These are phyloP conservation scores for Formica selysi DNA, from an alignment of 1,140 invertebrate species.

Conservation along the genomic window DNA sequence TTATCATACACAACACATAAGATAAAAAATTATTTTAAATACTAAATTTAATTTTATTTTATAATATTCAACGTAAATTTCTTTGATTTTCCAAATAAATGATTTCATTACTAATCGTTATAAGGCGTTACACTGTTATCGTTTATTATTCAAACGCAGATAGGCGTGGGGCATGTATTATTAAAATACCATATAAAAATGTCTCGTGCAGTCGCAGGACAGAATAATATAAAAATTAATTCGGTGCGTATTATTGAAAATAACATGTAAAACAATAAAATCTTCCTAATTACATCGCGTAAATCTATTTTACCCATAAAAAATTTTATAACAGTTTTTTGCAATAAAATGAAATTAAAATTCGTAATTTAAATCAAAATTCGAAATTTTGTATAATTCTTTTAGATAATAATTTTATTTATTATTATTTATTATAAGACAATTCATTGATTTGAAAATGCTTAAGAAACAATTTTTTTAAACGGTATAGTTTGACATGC, in stretches of 20 bases:
- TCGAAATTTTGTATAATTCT: background rate
- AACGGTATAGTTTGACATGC: background rate
- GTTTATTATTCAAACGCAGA: slow-evolving; percentile 59
- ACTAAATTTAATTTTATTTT: slow-evolving; percentile 43
- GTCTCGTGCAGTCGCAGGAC: slow-evolving; percentile 42
- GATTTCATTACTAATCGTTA: slow-evolving; percentile 48
- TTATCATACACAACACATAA: background rate
- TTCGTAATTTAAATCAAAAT: too few species aligned
- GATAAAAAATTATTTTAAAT: slow-evolving; percentile 23
- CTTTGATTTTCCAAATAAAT: slow-evolving; percentile 49
- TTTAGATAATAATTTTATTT: background rate
- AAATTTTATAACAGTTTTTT: slow-evolving; percentile 31
- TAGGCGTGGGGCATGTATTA: slow-evolving; percentile 31
- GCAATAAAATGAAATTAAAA: slow-evolving; percentile 19
- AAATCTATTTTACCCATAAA: slow-evolving; percentile 40
- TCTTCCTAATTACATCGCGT: slow-evolving; percentile 28
- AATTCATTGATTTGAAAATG: background rate
- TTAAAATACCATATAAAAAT: slow-evolving; percentile 57
- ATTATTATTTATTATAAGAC: background rate
- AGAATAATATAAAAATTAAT: slow-evolving; percentile 60
- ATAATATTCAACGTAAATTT: background rate
- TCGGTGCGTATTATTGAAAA: slow-evolving; percentile 52
- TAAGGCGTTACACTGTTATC: slow-evolving; percentile 37
- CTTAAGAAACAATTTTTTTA: background rate
- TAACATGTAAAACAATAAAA: slow-evolving; percentile 55